These are phyloP conservation scores for Glandiceps talaboti DNA, from an alignment of 53 echinoderm and acorn worm genomes.

Conservation along the genomic window DNA sequence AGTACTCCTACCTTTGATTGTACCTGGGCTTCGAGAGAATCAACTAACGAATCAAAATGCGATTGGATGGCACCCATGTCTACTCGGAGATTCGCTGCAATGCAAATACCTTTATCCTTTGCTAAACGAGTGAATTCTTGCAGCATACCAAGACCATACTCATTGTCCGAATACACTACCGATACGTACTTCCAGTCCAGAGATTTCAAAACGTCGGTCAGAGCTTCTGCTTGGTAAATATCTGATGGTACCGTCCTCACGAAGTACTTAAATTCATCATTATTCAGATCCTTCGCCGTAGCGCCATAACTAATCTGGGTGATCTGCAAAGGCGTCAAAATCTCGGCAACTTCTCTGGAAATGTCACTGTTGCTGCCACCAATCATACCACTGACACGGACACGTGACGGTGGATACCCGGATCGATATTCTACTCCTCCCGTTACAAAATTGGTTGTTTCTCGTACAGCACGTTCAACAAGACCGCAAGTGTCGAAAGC, in stretches of 20 bases:
- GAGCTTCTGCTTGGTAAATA: slow-evolving; percentile 50
- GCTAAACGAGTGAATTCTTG: slow-evolving; percentile 15
- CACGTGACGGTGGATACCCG: slow-evolving; percentile 29
- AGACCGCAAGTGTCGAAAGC: slow-evolving; percentile 82
- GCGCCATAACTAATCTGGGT: slow-evolving; percentile 67
- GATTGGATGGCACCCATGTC: slow-evolving; percentile 4
- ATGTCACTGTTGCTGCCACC: slow-evolving; percentile 72
- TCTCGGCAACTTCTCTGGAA: slow-evolving; percentile 48
- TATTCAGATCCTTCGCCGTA: slow-evolving; percentile 41
- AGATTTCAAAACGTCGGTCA: slow-evolving; percentile 37
- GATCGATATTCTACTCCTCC: slow-evolving; percentile 66
- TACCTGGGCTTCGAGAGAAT: slow-evolving; percentile 31
- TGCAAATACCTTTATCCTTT: slow-evolving; percentile 24
- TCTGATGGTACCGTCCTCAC: slow-evolving; percentile 84
- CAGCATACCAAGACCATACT: slow-evolving; percentile 60
- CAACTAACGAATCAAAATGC: background rate
- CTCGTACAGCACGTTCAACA: slow-evolving; percentile 41
- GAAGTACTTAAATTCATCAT: slow-evolving; percentile 45
- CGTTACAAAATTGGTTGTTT: slow-evolving; percentile 53
- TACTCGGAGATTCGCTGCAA: slow-evolving; percentile 45
- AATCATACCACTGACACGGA: slow-evolving; percentile 60
- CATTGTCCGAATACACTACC: slow-evolving; percentile 53
- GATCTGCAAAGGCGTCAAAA: slow-evolving; percentile 27
- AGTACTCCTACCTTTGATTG: slow-evolving; percentile 51
- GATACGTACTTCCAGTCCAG: slow-evolving; percentile 61